phyloP scores from a whole-genome alignment of 2,888 invertebrate species.

The Cosmia trapezina region DNA sequence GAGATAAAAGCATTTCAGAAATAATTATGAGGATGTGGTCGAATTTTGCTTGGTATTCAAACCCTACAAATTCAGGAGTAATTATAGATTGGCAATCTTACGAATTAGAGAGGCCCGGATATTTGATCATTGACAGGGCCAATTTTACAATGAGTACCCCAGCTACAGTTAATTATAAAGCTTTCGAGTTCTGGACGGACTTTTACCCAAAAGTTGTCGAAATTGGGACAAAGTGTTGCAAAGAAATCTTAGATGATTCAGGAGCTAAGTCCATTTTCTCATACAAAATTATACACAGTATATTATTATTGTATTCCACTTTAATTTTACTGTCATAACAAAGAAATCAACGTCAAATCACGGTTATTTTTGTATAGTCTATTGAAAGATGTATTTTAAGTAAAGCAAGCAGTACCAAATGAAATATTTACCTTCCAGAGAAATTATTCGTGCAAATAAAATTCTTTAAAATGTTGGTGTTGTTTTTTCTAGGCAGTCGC shows the following conservation, averaged over 20 bases:
- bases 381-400: conserved; percentile 83
- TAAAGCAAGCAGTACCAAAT: conserved; percentile 68
- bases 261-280: conserved; percentile 74
- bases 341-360: conserved; percentile 66
- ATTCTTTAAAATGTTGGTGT: conserved; percentile 56
- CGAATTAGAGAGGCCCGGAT: conserved; percentile 92
- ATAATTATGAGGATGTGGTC: conserved; percentile 95
- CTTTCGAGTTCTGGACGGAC: conserved; percentile 95
- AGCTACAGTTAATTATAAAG: conserved; percentile 93
- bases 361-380: conserved; percentile 87
- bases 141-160: conserved; percentile 94
- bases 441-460: conserved; percentile 71
- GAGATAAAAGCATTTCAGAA: conserved; percentile 95
- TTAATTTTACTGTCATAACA: conserved; percentile 77
- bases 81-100: conserved; percentile 94
- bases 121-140: conserved; percentile 93
- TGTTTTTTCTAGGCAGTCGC: conserved; percentile 16
- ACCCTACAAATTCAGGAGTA: conserved; percentile 93
- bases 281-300: conserved; percentile 71
- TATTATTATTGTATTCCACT: conserved; percentile 75
- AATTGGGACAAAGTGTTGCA: conserved; percentile 94
- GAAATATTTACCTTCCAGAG: conserved; percentile 73
- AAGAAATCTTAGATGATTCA: conserved; percentile 88
- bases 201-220: conserved; percentile 94
- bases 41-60: conserved; percentile 94